Evolutionary conservation across 2,797 vertebrate genomes (phyloP), one percentile per base, ranked within the genome.

Genomic region (Falco peregrinus): DNA sequence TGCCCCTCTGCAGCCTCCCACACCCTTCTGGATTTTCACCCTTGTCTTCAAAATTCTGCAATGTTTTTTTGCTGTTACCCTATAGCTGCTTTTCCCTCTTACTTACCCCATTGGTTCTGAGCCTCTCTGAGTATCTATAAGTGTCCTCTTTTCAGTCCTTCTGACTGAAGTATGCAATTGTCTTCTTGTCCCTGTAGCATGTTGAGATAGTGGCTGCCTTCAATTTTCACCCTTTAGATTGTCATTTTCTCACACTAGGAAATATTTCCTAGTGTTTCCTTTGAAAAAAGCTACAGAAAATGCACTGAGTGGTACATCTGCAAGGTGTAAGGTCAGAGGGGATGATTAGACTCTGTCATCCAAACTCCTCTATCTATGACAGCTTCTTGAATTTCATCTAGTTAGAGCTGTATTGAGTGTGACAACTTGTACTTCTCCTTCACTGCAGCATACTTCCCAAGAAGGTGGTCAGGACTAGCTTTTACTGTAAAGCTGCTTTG

Each of bases 181-280:
- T 59, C 64, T 81, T 71, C 11, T 81, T 86, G 43, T 91, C 54
- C 70, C 53, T 74, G 29, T 39, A 89, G 71, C 71, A 63, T 35
- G 45, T 56, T 73, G 54, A 94, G 68, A 76, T 65, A 64, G 74
- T 68, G 41, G 45, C 80, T 84, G 80, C 65, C 70, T 95, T 91
- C 81, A 93, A 43, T 95, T 96, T 87, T 94, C 78, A 87, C 63
- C 81, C 86, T 82, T 95, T 87, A 10, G 18, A 60, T 67, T 85
- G 80, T 91, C 6, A 79, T 95, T 96, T 96, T 86, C 83, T 90
- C 80, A 69, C 43, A 16, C 73, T 84, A 10, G 4, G 50, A 86
- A 90, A 54, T 57, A 48, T 48, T 94, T 93, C 51, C 61, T 64
- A 9, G 51, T 31, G 39, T 91, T 90, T 69, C 64, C 74, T 88